Evolutionary conservation across 2,888 invertebrate species (phyloP), one percentile per base, ranked within the genome.

Genomic region (Mayetiola destructor): DNA sequence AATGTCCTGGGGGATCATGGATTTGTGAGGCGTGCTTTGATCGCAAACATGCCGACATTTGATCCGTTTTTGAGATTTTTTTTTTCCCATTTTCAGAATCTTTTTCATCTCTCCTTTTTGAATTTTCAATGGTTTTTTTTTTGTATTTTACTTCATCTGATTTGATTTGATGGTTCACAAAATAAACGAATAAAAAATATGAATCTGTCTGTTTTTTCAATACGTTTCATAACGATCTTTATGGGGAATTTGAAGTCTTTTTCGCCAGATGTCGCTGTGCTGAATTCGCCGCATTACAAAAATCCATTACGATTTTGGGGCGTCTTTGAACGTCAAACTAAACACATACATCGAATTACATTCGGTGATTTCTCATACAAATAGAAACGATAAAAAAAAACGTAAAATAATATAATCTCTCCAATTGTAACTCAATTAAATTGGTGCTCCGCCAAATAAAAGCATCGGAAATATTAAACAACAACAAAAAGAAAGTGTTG

Each of bases 1-100:
- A 62, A 29, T 73, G 72, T 59, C 70, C 70, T 0, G 58, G 58
- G 27, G 48, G 58, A 2, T 18, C 32, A 18, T 58, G 58, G 58
- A 48, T 55, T 16, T 58, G 58, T 18, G 56, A 55, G 12, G 5
- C 27, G 6, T 58, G 58, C 12, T 58, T 58, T 27, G 48, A 58
- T 36, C 12, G 20, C 1, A 55, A 2, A 2, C 55, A 55, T 55
- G 37, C 16, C 6, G 6, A 14, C 9, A n/a, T 48, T 37, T 37
- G 37, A 37, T n/a, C n/a, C n/a, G n/a, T n/a, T n/a, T n/a, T n/a
- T n/a, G n/a, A n/a, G n/a, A n/a, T n/a, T n/a, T n/a, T n/a, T n/a
- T n/a, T n/a, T n/a, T n/a, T n/a, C n/a, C n/a, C n/a, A n/a, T n/a
- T n/a, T n/a, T n/a, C n/a, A n/a, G n/a, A n/a, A n/a, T n/a, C n/a